phyloP scores from a whole-genome alignment of 2,113 vertebrate species.

The Cinclus mexicanus region DNA sequence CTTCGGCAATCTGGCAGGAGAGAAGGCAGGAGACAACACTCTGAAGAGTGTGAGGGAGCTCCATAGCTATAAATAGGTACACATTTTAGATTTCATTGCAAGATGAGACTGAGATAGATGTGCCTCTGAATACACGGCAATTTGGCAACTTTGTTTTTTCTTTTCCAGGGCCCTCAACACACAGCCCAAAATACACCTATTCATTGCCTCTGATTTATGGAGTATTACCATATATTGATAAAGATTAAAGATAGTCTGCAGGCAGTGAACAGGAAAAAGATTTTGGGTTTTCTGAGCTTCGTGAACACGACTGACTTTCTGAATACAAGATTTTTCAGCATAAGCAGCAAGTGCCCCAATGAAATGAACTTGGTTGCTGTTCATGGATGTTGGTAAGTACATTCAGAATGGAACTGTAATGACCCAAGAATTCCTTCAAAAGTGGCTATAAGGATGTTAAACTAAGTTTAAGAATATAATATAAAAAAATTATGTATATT shows the following conservation, averaged over 20 bases:
- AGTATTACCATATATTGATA: background rate
- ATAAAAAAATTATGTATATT: background rate
- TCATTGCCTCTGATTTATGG: background rate
- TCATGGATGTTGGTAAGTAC: background rate
- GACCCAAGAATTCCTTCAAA: background rate
- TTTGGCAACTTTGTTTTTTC: background rate
- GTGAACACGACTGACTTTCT: background rate
- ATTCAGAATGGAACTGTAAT: background rate
- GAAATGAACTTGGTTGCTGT: background rate
- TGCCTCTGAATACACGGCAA: background rate
- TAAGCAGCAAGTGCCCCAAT: fast-evolving
- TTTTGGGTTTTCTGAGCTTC: background rate
- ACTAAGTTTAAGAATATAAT: background rate
- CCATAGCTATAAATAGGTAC: background rate
- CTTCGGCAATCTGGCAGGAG: background rate
- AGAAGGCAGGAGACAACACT: background rate
- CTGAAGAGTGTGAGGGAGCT: background rate
- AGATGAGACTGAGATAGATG: background rate
- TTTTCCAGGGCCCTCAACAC: background rate
- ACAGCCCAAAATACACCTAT: background rate
- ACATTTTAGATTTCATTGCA: background rate
- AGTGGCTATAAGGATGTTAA: background rate
- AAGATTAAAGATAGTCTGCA: background rate
- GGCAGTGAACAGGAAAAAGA: background rate
- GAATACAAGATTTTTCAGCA: background rate